Base-by-base conservation (phyloP, 2,888 invertebrate genomes). In the Lumbricus terrestris region DNA sequence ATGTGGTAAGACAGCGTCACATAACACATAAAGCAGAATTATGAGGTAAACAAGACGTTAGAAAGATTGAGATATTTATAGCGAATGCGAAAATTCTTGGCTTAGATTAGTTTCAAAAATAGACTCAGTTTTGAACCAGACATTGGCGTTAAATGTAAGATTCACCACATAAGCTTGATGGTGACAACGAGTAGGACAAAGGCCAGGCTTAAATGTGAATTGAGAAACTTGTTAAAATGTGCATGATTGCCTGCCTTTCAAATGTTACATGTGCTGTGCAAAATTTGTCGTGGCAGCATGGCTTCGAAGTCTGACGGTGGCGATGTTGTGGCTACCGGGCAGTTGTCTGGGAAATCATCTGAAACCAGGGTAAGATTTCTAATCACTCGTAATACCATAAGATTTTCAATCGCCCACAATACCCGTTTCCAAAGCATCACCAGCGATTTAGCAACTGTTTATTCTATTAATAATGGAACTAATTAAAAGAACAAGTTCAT, bases 1-100 rank as follows among this genome's bases (percentile, higher is more conserved):
- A 97, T 97, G 95, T 98, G 97, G 98, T 98, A 92, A 91, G 93
- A 88, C 69, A 69, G n/a, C 11, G 0, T 2, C 29, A 69, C 69
- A 11, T 29, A 8, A 69, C n/a, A n/a, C 29, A 40, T 40, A 15
- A 40, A 15, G 40, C 40, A 6, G 6, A n/a, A n/a, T 69, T 69
- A n/a, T n/a, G n/a, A n/a, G n/a, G n/a, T n/a, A n/a, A 69, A 69
- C 69, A n/a, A n/a, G n/a, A 11, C 16, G 18, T 16, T n/a, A 16
- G n/a, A 11, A 69, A 16, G 23, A 54, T 23, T 11, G n/a, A 69
- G 0, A 47, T 16, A 29, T 69, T 69, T n/a, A 69, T 16, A 11
- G 69, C 13, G 29, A 69, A 69, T 11, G 18, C 1, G 42, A 42
- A 42, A 42, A 42, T 42, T 42, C 42, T 54, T 54, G 54, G 23